phyloP scores from a whole-genome alignment of 1,140 invertebrate species.

The Atta texana region DNA sequence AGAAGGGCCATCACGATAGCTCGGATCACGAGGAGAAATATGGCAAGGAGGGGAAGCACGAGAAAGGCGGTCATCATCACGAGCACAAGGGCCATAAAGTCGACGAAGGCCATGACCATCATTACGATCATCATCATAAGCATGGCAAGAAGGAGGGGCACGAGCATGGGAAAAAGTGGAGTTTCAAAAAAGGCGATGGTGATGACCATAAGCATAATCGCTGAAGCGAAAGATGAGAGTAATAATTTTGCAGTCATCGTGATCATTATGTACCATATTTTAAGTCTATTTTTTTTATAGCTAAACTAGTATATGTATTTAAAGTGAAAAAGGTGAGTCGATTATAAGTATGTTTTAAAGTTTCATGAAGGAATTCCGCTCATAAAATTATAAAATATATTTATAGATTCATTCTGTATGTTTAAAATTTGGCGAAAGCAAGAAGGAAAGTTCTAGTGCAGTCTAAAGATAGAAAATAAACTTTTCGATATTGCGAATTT shows the following conservation, averaged over 20 bases:
- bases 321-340: too few species aligned
- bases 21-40: conserved; percentile 86
- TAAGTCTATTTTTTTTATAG: neutral
- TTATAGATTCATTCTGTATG: too few species aligned
- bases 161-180: conserved; percentile 88
- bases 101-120: conserved; percentile 86
- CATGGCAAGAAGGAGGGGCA: conserved; percentile 85
- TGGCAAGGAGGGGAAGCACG: conserved; percentile 87
- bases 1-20: conserved; percentile 85
- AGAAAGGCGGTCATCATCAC: conserved; percentile 87
- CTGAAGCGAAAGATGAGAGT: neutral
- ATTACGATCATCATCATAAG: conserved; percentile 85
- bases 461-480: too few species aligned
- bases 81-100: conserved; percentile 87
- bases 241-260: conserved; percentile 3
- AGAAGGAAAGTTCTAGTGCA: too few species aligned
- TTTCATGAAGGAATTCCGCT: too few species aligned
- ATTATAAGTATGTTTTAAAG: too few species aligned
- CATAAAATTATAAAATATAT: too few species aligned
- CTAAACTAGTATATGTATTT: too few species aligned
- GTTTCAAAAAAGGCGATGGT: conserved; percentile 84
- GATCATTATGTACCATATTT: neutral
- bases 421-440: too few species aligned
- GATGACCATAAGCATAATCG: conserved; percentile 40
- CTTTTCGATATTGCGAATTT: too few species aligned